These are phyloP conservation scores for Drosophila ogumai DNA, from an alignment of 1,140 invertebrate species.

Conservation along the genomic window DNA sequence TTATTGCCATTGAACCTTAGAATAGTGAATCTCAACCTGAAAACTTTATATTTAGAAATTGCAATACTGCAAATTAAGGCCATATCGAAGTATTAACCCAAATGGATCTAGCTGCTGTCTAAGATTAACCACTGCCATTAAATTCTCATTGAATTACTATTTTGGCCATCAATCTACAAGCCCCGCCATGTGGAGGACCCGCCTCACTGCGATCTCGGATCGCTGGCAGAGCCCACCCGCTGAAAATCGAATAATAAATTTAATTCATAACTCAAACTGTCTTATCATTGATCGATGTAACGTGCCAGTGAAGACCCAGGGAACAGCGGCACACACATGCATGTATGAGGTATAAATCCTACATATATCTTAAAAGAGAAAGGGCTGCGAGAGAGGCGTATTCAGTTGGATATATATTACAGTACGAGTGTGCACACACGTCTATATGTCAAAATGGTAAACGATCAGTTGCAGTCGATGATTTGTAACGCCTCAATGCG, in stretches of 20 bases:
- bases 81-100: neutral
- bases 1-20: too few species aligned
- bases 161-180: constrained; percentile 30
- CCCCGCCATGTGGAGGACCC: constrained; percentile 3
- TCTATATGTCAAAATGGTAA: constrained; percentile 52
- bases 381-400: constrained; percentile 38
- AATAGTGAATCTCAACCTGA: too few species aligned
- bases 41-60: neutral
- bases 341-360: neutral
- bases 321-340: neutral
- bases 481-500: constrained; percentile 55
- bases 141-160: constrained; percentile 32
- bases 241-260: constrained; percentile 57
- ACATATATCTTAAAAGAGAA: constrained; percentile 46
- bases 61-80: neutral
- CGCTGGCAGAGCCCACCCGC: constrained; percentile 24
- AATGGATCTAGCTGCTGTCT: constrained; percentile 13
- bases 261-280: constrained; percentile 61
- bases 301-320: constrained; percentile 44
- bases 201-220: constrained; percentile 17
- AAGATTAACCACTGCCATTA: constrained; percentile 9
- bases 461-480: constrained; percentile 62
- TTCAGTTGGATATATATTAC: constrained; percentile 27
- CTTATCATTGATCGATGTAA: constrained; percentile 64
- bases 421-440: constrained; percentile 24